Evolutionary conservation across 2,888 invertebrate genomes (phyloP).

Genomic region (Prostheceraeus crozeri): DNA sequence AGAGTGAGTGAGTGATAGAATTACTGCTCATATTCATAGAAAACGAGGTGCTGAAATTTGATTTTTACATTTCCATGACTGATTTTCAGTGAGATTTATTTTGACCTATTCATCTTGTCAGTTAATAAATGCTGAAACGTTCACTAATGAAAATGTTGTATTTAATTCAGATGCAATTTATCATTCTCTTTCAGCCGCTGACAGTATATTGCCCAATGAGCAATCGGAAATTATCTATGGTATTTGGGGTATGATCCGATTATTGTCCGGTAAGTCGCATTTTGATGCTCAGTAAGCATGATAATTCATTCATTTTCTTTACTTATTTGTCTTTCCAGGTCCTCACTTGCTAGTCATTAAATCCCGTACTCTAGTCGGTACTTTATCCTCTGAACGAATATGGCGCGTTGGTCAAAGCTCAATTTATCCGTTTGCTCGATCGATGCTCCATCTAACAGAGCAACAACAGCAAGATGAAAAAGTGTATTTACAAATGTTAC

Average conservation of each 20-base stretch:
- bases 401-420: constrained; percentile 55
- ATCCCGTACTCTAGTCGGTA: constrained; percentile 71
- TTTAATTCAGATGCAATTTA: too few relatives aligned
- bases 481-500: constrained; percentile 75
- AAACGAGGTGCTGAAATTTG: too few relatives aligned
- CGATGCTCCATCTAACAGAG: constrained; percentile 73
- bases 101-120: too few relatives aligned
- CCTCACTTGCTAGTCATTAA: constrained; percentile 81
- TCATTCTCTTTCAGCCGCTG: too few relatives aligned
- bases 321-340: constrained; percentile 58
- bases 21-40: too few relatives aligned
- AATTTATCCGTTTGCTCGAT: constrained; percentile 71
- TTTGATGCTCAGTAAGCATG: background rate
- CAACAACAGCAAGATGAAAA: constrained; percentile 71
- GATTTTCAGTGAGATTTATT: too few relatives aligned
- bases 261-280: constrained; percentile 63
- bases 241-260: constrained; percentile 73
- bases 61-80: too few relatives aligned
- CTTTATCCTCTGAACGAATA: constrained; percentile 50
- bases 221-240: too few relatives aligned
- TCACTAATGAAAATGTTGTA: too few relatives aligned
- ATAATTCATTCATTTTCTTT: background rate
- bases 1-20: too few relatives aligned
- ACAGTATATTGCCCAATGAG: too few relatives aligned
- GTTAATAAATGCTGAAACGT: too few relatives aligned